Evolutionary conservation across 2,888 invertebrate genomes (phyloP).

Genomic region (Macrosiphum euphorbiae): DNA sequence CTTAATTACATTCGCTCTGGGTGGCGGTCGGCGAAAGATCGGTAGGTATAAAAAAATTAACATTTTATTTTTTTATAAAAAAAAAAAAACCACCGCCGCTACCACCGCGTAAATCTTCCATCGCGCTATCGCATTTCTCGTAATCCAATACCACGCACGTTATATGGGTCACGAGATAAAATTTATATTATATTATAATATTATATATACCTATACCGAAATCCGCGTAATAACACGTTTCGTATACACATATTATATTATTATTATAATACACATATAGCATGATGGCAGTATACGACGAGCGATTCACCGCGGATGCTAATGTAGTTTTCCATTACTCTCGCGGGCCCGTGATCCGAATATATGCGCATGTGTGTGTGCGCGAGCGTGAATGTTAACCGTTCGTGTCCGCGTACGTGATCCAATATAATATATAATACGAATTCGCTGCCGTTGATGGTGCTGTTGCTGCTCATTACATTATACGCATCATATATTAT

Average conservation of each 20-base stretch:
- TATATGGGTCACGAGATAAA: constrained; percentile 51
- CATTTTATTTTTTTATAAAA: neutral
- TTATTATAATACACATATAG: constrained; percentile 29
- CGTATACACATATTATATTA: neutral
- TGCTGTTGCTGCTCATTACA: constrained; percentile 22
- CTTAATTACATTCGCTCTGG: constrained; percentile 54
- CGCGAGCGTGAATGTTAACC: constrained; percentile 18
- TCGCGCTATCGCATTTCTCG: constrained; percentile 44
- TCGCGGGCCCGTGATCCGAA: neutral
- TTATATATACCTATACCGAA: constrained; percentile 31
- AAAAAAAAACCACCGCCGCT: neutral
- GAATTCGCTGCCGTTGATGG: constrained; percentile 3
- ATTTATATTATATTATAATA: neutral
- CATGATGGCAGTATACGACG: neutral
- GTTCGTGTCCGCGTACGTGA: constrained; percentile 47
- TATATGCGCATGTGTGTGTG: neutral
- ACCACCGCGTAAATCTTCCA: neutral
- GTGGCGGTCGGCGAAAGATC: constrained; percentile 42
- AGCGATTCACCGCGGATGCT: constrained; percentile 17
- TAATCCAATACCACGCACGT: constrained; percentile 49
- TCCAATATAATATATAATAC: constrained; percentile 50
- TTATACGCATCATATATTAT: constrained; percentile 14
- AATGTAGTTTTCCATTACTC: constrained; percentile 61
- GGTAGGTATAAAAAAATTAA: neutral
- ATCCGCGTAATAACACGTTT: constrained; percentile 62